Conservation (phyloP, 2,888 invertebrate species). For the Carcina quercana region DNA sequence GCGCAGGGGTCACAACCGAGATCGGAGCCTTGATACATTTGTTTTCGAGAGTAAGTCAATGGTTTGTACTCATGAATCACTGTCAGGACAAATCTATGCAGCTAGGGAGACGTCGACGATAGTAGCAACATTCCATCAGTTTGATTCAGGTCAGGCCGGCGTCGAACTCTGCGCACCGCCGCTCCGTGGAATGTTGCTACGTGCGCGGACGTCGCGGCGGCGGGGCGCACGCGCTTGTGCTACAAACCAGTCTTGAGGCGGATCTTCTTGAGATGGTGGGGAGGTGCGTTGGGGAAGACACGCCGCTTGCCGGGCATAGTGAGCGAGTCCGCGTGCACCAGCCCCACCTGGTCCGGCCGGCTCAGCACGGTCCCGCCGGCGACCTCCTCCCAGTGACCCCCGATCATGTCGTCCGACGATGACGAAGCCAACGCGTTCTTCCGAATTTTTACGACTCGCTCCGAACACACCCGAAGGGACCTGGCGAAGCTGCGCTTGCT, state of each 20-base stretch:
- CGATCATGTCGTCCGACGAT: slow-evolving; percentile 42
- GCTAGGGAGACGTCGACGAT: no score
- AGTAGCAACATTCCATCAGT: no score
- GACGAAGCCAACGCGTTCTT: slow-evolving; percentile 44
- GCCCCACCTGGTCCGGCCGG: slow-evolving; percentile 13
- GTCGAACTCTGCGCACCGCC: no score
- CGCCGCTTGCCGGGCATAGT: slow-evolving; percentile 36
- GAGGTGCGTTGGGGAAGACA: slow-evolving; percentile 39
- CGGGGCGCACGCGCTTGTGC: slow-evolving; percentile 41
- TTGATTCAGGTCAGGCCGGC: no score
- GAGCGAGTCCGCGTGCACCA: slow-evolving; percentile 14
- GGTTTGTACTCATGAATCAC: no score
- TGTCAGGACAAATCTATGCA: no score
- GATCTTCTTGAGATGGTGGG: slow-evolving; percentile 56
- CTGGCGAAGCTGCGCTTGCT: slow-evolving; percentile 50
- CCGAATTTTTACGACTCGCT: slow-evolving; percentile 21
- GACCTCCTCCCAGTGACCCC: slow-evolving; percentile 44
- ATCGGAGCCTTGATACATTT: no score
- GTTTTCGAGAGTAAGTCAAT: no score
- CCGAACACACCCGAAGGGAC: slow-evolving; percentile 25
- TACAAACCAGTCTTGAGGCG: slow-evolving; percentile 56
- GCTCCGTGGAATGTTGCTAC: not conserved
- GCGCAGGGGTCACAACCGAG: no score
- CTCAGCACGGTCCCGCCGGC: slow-evolving; percentile 36
- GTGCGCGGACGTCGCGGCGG: slow-evolving; percentile 18